Conservation (phyloP, 2,888 invertebrate species). For the Crioceris asparagi region DNA sequence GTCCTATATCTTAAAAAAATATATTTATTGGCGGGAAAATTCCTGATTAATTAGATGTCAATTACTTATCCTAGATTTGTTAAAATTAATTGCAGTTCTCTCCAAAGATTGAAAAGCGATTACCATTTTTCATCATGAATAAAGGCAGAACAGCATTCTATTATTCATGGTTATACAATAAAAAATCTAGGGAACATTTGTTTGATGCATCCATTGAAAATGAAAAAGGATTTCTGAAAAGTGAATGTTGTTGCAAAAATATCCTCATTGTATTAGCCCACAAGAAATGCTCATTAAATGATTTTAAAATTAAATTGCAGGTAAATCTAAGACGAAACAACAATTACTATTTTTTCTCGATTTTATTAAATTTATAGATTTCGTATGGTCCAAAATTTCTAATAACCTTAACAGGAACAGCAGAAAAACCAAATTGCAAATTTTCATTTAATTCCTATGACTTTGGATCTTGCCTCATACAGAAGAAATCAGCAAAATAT, state of each 20-base stretch:
- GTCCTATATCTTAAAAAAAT: too few species aligned
- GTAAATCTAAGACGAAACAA: constrained; percentile 8
- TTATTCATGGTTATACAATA: constrained; percentile 17
- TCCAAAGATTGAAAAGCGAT: too few species aligned
- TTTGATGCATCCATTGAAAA: constrained; percentile 13
- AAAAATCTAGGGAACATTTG: constrained; percentile 11
- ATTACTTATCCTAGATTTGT: too few species aligned
- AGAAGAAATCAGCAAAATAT: constrained; percentile 40
- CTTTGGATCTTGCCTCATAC: constrained; percentile 56
- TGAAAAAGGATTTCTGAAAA: constrained; percentile 17
- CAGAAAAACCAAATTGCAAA: constrained; percentile 45
- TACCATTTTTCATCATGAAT: constrained; percentile 19
- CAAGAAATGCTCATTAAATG: constrained; percentile 11
- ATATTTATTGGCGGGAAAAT: too few species aligned
- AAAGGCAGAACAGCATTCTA: constrained; percentile 19
- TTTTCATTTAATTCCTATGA: constrained; percentile 54
- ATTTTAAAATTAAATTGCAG: constrained; percentile 18
- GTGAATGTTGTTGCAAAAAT: constrained; percentile 4
- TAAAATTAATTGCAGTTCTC: too few species aligned
- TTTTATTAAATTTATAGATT: constrained; percentile 40
- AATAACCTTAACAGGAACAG: constrained; percentile 47
- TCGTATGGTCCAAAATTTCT: constrained; percentile 54
- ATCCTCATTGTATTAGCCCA: constrained; percentile 12
- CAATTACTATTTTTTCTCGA: not conserved
- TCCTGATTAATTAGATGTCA: too few species aligned